These are phyloP conservation scores for Platyscapa corneri DNA, from an alignment of 1,140 invertebrate species.

Conservation along the genomic window DNA sequence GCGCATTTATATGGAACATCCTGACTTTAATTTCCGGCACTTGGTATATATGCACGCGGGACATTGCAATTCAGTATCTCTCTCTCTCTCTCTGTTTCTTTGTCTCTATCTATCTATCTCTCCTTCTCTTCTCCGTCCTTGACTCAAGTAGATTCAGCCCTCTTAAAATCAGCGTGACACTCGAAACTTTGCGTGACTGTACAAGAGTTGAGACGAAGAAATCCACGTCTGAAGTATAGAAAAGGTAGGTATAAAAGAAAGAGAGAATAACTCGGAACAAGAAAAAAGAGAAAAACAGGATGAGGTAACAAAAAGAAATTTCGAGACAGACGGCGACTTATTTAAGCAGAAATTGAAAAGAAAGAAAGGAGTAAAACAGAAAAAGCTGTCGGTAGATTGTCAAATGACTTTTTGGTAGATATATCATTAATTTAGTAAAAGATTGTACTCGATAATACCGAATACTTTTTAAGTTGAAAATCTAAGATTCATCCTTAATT, in stretches of 20 bases:
- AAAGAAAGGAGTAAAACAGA: neutral
- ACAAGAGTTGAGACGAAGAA: slow-evolving; percentile 10
- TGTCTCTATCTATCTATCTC: neutral
- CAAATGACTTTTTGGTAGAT: slow-evolving; percentile 33
- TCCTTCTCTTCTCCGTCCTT: neutral
- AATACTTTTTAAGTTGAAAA: too few relatives aligned
- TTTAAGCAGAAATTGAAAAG: neutral
- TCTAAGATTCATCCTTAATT: too few relatives aligned
- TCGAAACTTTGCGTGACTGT: slow-evolving; percentile 27
- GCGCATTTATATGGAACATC: slow-evolving; percentile 51
- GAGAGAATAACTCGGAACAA: neutral
- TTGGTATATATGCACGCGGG: neutral
- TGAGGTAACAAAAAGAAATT: too few relatives aligned
- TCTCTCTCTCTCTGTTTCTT: neutral
- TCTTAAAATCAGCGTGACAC: slow-evolving; percentile 36
- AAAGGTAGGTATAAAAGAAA: neutral
- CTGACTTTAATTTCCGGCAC: slow-evolving; percentile 56
- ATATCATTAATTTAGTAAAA: neutral
- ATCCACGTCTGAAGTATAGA: neutral
- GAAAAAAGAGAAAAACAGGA: slow-evolving; percentile 9
- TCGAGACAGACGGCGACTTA: too few relatives aligned
- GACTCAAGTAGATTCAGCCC: slow-evolving; percentile 23
- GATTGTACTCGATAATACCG: neutral
- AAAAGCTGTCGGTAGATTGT: slow-evolving; percentile 37
- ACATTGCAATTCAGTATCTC: slow-evolving; percentile 25